A percentile compares a stretch with the other conserved stretches of the same genome.
Conservation (phyloP, 2,888 invertebrate genomes). For the Leucophenga montana region DNA sequence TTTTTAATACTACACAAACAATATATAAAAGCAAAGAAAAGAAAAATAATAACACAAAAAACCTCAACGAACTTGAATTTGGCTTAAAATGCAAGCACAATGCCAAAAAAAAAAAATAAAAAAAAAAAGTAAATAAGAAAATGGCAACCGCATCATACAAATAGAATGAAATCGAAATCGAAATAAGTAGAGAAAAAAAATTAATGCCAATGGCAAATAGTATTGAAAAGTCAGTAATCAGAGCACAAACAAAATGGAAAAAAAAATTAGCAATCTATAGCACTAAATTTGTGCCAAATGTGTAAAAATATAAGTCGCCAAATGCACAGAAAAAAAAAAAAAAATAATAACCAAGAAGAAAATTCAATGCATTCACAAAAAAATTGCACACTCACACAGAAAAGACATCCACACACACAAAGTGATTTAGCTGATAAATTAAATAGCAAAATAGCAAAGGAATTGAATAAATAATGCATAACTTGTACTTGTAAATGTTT, state of each 20-base stretch:
- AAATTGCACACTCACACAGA: conserved; percentile 24
- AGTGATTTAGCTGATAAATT: background rate
- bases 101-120: conserved; percentile 9
- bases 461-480: background rate
- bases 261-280: conserved; percentile 30
- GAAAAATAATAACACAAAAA: conserved; percentile 13
- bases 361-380: conserved; percentile 26
- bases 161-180: conserved; percentile 18
- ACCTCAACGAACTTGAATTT: conserved; percentile 15
- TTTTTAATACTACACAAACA: background rate
- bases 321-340: conserved; percentile 31
- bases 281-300: conserved; percentile 35
- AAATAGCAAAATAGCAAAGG: background rate
- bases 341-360: conserved; percentile 18
- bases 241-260: conserved; percentile 40
- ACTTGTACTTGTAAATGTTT: conserved; percentile 33
- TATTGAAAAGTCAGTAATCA: conserved; percentile 43
- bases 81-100: conserved; percentile 21
- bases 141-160: conserved; percentile 39
- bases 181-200: conserved; percentile 34
- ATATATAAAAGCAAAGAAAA: background rate
- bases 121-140: conserved; percentile 33
- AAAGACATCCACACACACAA: background rate
- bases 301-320: conserved; percentile 25
- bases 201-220: conserved; percentile 60